Conservation (phyloP, 1,140 invertebrate genomes). For the Lysiphlebus fabarum region DNA sequence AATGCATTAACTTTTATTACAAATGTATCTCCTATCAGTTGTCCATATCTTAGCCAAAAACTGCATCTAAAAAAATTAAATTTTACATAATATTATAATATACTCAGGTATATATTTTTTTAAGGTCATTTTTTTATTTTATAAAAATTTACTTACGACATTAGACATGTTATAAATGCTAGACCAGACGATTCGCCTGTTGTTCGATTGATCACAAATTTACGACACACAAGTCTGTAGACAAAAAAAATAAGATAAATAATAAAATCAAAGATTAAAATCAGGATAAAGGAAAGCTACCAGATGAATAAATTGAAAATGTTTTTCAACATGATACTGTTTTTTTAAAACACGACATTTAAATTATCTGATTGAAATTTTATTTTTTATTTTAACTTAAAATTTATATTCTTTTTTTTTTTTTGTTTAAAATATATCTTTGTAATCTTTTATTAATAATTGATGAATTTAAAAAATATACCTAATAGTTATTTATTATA, state of each 20-base stretch:
- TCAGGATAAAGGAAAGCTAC: too few species aligned
- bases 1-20: constrained; percentile 68
- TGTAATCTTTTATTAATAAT: too few species aligned
- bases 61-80: constrained; percentile 55
- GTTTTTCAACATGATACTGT: too few species aligned
- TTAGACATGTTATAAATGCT: constrained; percentile 72
- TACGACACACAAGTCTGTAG: constrained; percentile 64
- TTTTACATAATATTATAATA: constrained; percentile 17
- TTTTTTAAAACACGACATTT: constrained; percentile 6
- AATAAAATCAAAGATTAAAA: constrained; percentile 11
- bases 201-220: constrained; percentile 64
- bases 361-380: constrained; percentile 3
- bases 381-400: too few species aligned
- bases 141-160: constrained; percentile 63
- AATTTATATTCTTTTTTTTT: too few species aligned
- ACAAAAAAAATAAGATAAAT: not conserved
- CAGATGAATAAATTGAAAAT: too few species aligned
- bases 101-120: too few species aligned
- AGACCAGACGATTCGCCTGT: constrained; percentile 69
- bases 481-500: too few species aligned
- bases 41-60: constrained; percentile 69
- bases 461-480: too few species aligned
- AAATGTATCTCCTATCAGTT: constrained; percentile 63
- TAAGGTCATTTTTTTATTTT: constrained; percentile 18
- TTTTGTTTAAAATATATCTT: too few species aligned